phyloP scores from a whole-genome alignment of 2,888 invertebrate genomes.

The Choristoneura rosaceana region DNA sequence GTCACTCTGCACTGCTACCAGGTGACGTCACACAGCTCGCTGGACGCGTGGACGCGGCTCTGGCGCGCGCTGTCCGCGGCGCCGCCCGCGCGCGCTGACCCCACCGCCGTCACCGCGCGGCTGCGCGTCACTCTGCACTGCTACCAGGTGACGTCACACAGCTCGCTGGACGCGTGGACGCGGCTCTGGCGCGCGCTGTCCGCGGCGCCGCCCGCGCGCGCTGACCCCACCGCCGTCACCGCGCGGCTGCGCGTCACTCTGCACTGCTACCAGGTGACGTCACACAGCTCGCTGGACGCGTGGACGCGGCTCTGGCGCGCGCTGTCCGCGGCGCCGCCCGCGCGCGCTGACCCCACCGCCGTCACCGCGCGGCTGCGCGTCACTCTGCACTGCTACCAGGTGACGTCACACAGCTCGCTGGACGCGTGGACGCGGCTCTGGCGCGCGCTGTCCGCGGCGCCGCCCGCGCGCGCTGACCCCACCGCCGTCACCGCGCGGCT shows the following conservation, averaged over 20 bases:
- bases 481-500: constrained; percentile 87
- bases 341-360: constrained; percentile 74
- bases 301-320: constrained; percentile 86
- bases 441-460: constrained; percentile 66
- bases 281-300: constrained; percentile 90
- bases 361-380: constrained; percentile 89
- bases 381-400: constrained; percentile 93
- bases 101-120: constrained; percentile 86
- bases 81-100: constrained; percentile 78
- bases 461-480: constrained; percentile 78
- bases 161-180: constrained; percentile 94
- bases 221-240: constrained; percentile 78
- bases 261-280: constrained; percentile 90
- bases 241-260: constrained; percentile 90
- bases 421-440: constrained; percentile 91
- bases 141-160: constrained; percentile 88
- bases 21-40: constrained; percentile 87
- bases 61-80: constrained; percentile 88
- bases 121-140: constrained; percentile 92
- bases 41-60: constrained; percentile 93
- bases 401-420: constrained; percentile 87
- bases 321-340: constrained; percentile 80
- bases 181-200: constrained; percentile 90
- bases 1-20: constrained; percentile 94
- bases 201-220: constrained; percentile 80